phyloP scores from a whole-genome alignment of 2,888 invertebrate species.

The Acrobasis suavella region DNA sequence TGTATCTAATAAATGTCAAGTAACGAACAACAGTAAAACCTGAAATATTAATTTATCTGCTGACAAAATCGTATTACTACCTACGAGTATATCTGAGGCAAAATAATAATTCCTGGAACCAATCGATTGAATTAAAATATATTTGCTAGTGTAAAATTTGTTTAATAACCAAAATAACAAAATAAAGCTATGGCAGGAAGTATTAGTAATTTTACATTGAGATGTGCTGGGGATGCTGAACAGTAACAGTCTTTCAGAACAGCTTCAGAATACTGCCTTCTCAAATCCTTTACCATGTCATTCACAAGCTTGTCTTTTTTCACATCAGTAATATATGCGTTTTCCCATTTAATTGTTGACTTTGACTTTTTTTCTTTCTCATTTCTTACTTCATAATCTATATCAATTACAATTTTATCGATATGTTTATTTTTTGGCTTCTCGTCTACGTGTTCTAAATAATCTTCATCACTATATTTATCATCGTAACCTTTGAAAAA shows the following conservation, averaged over 20 bases:
- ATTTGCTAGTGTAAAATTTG: neutral
- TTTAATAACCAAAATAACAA: slow-evolving; percentile 7
- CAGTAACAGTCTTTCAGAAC: slow-evolving; percentile 45
- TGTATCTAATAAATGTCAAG: too few species aligned
- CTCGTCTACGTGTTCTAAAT: neutral
- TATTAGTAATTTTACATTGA: neutral
- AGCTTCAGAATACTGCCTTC: slow-evolving; percentile 34
- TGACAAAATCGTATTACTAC: too few species aligned
- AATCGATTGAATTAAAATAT: too few species aligned
- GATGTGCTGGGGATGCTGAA: slow-evolving; percentile 26
- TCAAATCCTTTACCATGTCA: slow-evolving; percentile 24
- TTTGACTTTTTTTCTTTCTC: neutral
- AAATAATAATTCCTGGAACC: too few species aligned
- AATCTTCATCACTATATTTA: slow-evolving; percentile 17
- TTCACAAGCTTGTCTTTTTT: slow-evolving; percentile 23
- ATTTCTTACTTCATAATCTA: slow-evolving; percentile 13
- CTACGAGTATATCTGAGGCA: too few species aligned
- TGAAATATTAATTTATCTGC: too few species aligned
- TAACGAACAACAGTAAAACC: too few species aligned
- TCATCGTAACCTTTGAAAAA: slow-evolving; percentile 29
- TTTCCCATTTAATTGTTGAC: slow-evolving; percentile 1
- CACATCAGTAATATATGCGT: slow-evolving; percentile 9
- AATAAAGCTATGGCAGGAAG: neutral
- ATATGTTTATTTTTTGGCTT: neutral
- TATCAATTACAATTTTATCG: slow-evolving; percentile 10